These are phyloP conservation scores for Coranthus polyacanthus DNA, from an alignment of 2,797 vertebrate genomes.

Conservation along the genomic window DNA sequence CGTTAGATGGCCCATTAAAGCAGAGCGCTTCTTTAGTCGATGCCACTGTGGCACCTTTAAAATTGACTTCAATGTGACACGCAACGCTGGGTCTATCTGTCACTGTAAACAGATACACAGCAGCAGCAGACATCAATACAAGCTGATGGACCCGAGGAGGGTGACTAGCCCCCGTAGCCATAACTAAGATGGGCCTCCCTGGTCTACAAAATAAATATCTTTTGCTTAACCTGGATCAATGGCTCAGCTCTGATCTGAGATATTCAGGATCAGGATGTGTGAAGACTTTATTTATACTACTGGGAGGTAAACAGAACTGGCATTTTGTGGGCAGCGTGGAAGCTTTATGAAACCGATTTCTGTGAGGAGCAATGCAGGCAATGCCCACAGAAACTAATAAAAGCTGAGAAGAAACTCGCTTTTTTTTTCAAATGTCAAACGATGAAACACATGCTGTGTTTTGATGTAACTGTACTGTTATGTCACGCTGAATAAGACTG, in stretches of 20 bases:
- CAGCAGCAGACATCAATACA: slow-evolving; percentile 52
- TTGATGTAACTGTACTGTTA: not conserved
- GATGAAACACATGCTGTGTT: too few relatives aligned
- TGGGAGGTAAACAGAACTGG: slow-evolving; percentile 2
- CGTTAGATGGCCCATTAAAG: slow-evolving; percentile 65
- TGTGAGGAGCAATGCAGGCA: not conserved
- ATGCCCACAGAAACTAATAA: not conserved
- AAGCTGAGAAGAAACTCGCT: not conserved
- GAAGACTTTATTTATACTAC: slow-evolving; percentile 2
- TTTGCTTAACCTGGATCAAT: slow-evolving; percentile 26
- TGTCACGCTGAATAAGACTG: slow-evolving; percentile 1
- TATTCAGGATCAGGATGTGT: slow-evolving; percentile 11
- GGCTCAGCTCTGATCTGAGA: slow-evolving; percentile 17
- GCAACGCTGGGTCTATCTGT: slow-evolving; percentile 58
- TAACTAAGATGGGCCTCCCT: slow-evolving; percentile 22
- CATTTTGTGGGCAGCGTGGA: slow-evolving; percentile 1
- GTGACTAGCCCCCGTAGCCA: not conserved
- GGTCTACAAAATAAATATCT: slow-evolving; percentile 15
- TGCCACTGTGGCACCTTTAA: slow-evolving; percentile 57
- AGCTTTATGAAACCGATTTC: slow-evolving; percentile 2
- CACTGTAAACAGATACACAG: slow-evolving; percentile 61
- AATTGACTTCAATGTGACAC: slow-evolving; percentile 56
- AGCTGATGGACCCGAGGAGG: slow-evolving; percentile 43
- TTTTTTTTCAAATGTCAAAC: not conserved
- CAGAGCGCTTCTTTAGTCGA: slow-evolving; percentile 46